Conservation (phyloP, 1,140 invertebrate genomes). For the Caenorhabditis briggsae region DNA sequence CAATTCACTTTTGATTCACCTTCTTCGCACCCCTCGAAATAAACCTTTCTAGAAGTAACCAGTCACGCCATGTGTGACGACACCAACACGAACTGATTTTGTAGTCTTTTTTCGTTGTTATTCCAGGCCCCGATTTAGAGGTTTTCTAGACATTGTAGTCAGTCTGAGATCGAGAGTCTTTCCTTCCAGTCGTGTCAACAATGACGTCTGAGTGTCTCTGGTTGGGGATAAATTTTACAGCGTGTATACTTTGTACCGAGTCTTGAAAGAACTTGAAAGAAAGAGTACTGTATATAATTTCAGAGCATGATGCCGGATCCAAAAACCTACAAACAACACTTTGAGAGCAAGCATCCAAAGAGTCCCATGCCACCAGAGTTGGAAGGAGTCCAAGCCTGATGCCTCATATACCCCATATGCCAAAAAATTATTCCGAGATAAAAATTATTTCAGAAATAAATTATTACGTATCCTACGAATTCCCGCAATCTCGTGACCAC, state of each 20-base stretch:
- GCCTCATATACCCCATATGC: too few relatives aligned
- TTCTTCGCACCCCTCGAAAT: too few relatives aligned
- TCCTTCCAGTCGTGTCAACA: neutral
- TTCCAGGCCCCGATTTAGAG: neutral
- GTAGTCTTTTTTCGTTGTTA: neutral
- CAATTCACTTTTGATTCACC: neutral
- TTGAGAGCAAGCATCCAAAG: constrained; percentile 44
- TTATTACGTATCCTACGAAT: neutral
- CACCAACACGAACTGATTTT: neutral
- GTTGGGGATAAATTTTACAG: neutral
- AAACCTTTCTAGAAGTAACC: too few relatives aligned
- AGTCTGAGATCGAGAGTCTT: neutral
- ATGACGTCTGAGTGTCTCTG: too few relatives aligned
- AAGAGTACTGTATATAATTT: neutral
- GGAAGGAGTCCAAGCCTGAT: constrained; percentile 47
- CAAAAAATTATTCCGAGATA: too few relatives aligned
- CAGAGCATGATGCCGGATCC: constrained; percentile 44
- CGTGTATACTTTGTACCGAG: neutral
- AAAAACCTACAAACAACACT: constrained; percentile 35
- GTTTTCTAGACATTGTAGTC: constrained; percentile 11
- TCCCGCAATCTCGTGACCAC: too few relatives aligned
- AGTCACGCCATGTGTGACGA: neutral
- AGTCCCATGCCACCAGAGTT: constrained; percentile 45
- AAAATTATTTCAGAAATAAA: constrained; percentile 4
- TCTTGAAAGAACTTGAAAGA: neutral